Evolutionary conservation across 2,797 vertebrate genomes (phyloP), one percentile per base, ranked within the genome.

Genomic region (Halcyon chelicuti): DNA sequence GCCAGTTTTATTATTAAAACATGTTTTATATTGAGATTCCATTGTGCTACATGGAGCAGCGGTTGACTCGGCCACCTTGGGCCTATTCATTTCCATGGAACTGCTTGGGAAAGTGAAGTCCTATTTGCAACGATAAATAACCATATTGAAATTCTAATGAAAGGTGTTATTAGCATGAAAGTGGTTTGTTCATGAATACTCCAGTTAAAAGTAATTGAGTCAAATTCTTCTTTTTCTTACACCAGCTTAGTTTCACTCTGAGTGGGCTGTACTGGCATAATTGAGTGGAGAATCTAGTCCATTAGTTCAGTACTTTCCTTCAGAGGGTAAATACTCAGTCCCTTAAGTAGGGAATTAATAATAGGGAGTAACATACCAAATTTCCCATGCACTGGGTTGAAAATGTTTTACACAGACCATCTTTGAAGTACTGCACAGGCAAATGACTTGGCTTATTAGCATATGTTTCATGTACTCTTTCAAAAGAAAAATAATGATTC

Each of bases 391-490:
- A 67, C 49, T 76, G 55, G 17, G 21, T 68, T 92, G 85, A 88
- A 94, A 94, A 90, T 77, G 71, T 74, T 96, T 93, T 80, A 79
- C 25, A 51, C 60, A 86, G 73, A 70, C 55, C 33, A 60, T 88
- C 92, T 97, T 96, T 96, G 94, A 93, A 97, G 79, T 86, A 8
- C 23, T 85, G 66, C 44, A 46, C 58, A 93, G 85, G 95, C 94
- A 95, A 93, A 92, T 86, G 33, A 79, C 62, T 82, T 94, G 73
- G 81, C 57, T 91, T 87, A 90, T 96, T 96, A 96, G 65, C 89
- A 52, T 94, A 49, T 73, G 60, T 95, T 97, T 97, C 87, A 94
- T 91, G 91, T 88, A 60, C 46, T 57, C 55, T 86, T 80, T 83
- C 78, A 88, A 82, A 60, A 88, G 63, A 95, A 94, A 95, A 95